phyloP scores from a whole-genome alignment of 2,113 vertebrate genomes.

The Ginglymostoma cirratum region DNA sequence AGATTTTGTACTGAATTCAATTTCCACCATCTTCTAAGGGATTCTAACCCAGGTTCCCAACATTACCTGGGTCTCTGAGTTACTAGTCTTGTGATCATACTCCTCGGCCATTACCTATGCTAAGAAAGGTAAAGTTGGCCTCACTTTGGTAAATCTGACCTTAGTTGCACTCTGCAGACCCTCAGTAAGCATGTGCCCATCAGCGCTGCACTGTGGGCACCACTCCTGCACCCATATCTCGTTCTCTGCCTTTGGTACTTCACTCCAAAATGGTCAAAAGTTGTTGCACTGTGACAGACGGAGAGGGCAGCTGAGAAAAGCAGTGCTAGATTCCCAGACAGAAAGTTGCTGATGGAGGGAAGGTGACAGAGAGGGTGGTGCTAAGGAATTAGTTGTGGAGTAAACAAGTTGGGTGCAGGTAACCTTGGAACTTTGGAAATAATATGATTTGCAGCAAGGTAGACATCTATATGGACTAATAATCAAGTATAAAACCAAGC shows the following conservation, averaged over 20 bases:
- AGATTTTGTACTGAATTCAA: too few relatives aligned
- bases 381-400: background rate
- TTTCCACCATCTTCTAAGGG: too few relatives aligned
- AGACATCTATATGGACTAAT: background rate
- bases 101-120: constrained; percentile 34
- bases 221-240: background rate
- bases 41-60: too few relatives aligned
- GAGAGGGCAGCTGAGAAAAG: background rate
- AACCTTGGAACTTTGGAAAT: background rate
- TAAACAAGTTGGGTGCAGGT: background rate
- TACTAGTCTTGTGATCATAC: too few relatives aligned
- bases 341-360: background rate
- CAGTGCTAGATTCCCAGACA: background rate
- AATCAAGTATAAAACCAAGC: background rate
- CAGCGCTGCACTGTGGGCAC: constrained; percentile 38
- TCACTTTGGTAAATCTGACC: constrained; percentile 49
- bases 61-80: too few relatives aligned
- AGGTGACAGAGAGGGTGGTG: background rate
- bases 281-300: background rate
- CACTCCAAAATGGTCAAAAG: background rate
- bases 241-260: background rate
- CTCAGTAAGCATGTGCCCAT: constrained; percentile 46
- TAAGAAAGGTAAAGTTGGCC: constrained; percentile 48
- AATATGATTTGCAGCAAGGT: too few relatives aligned
- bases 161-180: constrained; percentile 48